These are phyloP conservation scores for Pseudorasbora parva DNA, from an alignment of 2,113 vertebrate species.

Conservation along the genomic window DNA sequence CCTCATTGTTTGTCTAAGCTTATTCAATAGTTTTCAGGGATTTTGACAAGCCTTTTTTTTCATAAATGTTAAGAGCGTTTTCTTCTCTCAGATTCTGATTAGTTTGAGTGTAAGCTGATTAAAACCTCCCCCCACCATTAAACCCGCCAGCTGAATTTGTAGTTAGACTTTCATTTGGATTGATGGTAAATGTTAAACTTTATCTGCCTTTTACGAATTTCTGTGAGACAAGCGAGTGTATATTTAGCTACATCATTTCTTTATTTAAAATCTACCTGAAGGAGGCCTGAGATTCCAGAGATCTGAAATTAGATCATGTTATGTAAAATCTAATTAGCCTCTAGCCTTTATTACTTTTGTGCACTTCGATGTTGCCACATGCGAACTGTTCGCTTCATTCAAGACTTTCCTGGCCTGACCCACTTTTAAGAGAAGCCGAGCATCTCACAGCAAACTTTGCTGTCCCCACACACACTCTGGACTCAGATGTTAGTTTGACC, in stretches of 20 bases:
- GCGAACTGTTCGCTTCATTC: conserved; percentile 20
- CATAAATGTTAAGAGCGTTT: not conserved
- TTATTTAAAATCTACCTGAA: conserved; percentile 2
- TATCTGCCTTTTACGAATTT: not conserved
- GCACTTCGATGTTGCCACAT: not conserved
- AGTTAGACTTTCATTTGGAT: not conserved
- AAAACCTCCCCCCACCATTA: not conserved
- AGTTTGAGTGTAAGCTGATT: conserved; percentile 13
- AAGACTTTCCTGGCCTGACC: conserved; percentile 22
- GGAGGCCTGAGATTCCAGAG: not conserved
- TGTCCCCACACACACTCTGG: not conserved
- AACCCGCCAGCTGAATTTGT: not conserved
- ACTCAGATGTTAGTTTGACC: conserved; percentile 22
- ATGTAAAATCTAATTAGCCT: conserved; percentile 29
- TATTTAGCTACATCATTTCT: not conserved
- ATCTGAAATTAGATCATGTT: conserved; percentile 31
- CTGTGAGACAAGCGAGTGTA: not conserved
- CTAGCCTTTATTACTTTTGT: conserved; percentile 33
- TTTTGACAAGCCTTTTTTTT: not conserved
- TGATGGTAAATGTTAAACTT: not conserved
- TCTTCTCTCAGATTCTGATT: conserved; percentile 7
- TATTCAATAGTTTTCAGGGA: conserved; percentile 6
- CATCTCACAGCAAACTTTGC: not conserved
- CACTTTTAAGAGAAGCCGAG: not conserved
- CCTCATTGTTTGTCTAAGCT: not conserved